These are phyloP conservation scores for Botia almorhae DNA, from an alignment of 2,797 vertebrate genomes.

Conservation along the genomic window DNA sequence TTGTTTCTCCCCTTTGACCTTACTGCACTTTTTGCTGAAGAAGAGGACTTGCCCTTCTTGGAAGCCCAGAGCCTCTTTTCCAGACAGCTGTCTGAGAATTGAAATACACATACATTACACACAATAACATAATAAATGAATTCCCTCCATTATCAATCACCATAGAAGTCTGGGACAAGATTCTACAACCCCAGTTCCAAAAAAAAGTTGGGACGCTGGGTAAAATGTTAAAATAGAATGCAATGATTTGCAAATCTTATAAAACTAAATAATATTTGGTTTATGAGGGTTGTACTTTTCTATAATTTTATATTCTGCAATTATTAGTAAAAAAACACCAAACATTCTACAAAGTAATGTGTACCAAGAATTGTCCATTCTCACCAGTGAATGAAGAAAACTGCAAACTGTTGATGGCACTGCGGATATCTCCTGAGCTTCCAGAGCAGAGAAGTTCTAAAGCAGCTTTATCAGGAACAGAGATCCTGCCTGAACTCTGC, in stretches of 20 bases:
- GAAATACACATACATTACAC: conserved; percentile 13
- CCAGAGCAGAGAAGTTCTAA: conserved; percentile 88
- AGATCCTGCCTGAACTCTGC: conserved; percentile 81
- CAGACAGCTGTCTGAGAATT: conserved; percentile 61
- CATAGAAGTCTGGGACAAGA: neutral
- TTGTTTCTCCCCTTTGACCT: conserved; percentile 75
- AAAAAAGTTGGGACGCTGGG: neutral
- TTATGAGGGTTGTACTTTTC: too few relatives aligned
- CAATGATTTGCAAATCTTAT: too few relatives aligned
- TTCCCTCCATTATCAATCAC: neutral
- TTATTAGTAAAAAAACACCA: neutral
- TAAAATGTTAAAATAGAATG: too few relatives aligned
- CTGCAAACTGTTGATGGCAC: conserved; percentile 95
- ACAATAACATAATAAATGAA: conserved; percentile 11
- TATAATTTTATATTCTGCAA: too few relatives aligned
- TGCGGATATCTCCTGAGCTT: conserved; percentile 93
- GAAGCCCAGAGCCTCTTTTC: conserved; percentile 73
- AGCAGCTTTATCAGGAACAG: conserved; percentile 74
- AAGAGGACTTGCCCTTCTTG: conserved; percentile 73
- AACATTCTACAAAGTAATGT: neutral
- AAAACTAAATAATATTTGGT: too few relatives aligned
- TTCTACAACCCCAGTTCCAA: neutral
- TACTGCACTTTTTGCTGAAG: conserved; percentile 62
- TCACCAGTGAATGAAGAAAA: conserved; percentile 87
- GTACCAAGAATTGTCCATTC: neutral